Percentiles rank a stretch among this genome's conserved stretches.
phyloP scores from a whole-genome alignment of 2,888 invertebrate genomes.

The Incurvaria masculella region DNA sequence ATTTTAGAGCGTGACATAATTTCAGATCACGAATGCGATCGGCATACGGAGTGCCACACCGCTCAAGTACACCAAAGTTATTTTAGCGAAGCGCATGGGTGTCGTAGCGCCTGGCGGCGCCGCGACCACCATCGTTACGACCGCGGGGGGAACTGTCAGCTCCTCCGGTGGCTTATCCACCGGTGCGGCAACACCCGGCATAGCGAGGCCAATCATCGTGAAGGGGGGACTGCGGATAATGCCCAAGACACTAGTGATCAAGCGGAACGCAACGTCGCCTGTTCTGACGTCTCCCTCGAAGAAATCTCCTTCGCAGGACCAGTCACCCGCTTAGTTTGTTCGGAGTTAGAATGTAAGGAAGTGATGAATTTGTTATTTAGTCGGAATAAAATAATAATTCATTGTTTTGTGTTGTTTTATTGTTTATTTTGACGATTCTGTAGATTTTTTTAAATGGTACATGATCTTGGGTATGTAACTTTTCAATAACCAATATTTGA shows the following conservation, averaged over 20 bases:
- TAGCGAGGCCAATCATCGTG: conserved; percentile 1
- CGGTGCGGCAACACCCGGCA: neutral
- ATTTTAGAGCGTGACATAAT: no score
- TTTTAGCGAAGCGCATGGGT: conserved; percentile 1
- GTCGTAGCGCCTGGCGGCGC: neutral
- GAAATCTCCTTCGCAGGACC: neutral
- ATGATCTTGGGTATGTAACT: no score
- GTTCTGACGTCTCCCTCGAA: neutral
- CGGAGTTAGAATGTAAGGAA: no score
- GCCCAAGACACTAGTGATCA: neutral
- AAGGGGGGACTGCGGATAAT: neutral
- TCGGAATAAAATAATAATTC: no score
- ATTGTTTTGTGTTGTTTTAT: no score
- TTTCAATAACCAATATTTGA: no score
- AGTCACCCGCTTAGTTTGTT: neutral
- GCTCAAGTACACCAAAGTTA: conserved; percentile 4
- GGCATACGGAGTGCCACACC: no score
- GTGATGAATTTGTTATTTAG: no score
- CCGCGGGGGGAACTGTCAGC: neutral
- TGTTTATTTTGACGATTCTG: no score
- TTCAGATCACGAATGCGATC: no score
- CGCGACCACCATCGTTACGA: no score
- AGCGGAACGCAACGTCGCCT: neutral
- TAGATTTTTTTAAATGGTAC: no score
- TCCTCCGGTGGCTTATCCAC: neutral